phyloP scores from a whole-genome alignment of 2,888 invertebrate species.

The Eutolmus rufibarbis region DNA sequence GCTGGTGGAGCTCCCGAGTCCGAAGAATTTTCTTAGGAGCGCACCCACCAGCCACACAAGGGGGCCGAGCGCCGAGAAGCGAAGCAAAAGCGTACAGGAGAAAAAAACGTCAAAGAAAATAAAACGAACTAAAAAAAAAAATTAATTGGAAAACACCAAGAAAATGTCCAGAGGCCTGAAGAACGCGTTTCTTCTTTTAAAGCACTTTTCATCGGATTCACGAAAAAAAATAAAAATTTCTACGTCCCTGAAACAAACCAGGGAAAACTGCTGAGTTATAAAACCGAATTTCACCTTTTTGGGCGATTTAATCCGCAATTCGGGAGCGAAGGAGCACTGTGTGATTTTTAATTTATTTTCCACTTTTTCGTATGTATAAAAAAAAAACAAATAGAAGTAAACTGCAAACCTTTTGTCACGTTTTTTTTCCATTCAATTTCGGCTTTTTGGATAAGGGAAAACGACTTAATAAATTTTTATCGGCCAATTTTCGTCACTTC shows the following conservation, averaged over 20 bases:
- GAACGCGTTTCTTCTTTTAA: neutral
- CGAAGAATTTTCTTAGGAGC: constrained; percentile 31
- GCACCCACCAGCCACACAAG: constrained; percentile 20
- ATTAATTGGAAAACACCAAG: neutral
- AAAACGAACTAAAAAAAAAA: neutral
- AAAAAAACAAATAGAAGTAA: neutral
- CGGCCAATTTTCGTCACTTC: constrained; percentile 14
- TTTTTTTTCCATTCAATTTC: constrained; percentile 6
- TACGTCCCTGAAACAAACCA: neutral
- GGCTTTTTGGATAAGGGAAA: neutral
- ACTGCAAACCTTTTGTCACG: constrained; percentile 23
- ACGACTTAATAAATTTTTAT: neutral
- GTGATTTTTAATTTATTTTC: neutral
- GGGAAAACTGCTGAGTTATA: neutral
- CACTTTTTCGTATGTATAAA: neutral
- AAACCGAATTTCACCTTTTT: neutral
- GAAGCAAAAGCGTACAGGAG: neutral
- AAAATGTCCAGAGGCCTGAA: neutral
- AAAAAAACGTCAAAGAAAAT: neutral
- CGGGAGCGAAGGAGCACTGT: neutral
- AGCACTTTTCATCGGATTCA: neutral
- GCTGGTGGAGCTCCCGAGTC: constrained; percentile 15
- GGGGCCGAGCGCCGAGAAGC: neutral
- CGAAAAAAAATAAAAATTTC: neutral
- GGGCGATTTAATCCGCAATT: neutral